These are phyloP conservation scores for Dasypolia templi DNA, from an alignment of 2,888 invertebrate species.

Conservation along the genomic window DNA sequence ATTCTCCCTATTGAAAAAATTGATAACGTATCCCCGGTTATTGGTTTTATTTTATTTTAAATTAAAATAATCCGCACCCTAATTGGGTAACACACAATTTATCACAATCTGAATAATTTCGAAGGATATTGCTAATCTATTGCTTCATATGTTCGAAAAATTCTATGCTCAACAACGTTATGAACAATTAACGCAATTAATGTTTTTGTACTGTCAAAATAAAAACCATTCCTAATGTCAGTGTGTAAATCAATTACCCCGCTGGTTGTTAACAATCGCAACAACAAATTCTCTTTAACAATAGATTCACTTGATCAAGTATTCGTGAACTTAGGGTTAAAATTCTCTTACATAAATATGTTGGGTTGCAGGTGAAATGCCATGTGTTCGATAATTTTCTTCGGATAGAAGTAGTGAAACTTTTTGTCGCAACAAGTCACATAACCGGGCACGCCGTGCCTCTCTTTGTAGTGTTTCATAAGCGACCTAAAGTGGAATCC, in stretches of 20 bases:
- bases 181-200: too few species aligned
- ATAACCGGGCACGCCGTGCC: slow-evolving; percentile 88
- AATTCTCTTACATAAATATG: slow-evolving; percentile 84
- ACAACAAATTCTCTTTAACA: not conserved
- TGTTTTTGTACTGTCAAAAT: too few species aligned
- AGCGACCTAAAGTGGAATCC: slow-evolving; percentile 86
- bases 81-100: too few species aligned
- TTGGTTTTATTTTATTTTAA: not conserved
- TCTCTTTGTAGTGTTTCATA: slow-evolving; percentile 88
- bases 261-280: not conserved
- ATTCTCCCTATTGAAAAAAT: too few species aligned
- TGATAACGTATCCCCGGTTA: not conserved
- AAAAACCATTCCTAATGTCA: too few species aligned
- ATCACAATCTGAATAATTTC: too few species aligned
- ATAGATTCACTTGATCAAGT: not conserved
- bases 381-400: slow-evolving; percentile 89
- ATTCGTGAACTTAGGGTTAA: not conserved
- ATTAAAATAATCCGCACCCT: too few species aligned
- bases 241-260: too few species aligned
- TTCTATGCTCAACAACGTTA: too few species aligned
- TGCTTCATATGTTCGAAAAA: too few species aligned
- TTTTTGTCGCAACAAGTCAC: slow-evolving; percentile 88
- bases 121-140: too few species aligned
- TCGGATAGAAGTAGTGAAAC: slow-evolving; percentile 88
- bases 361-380: slow-evolving; percentile 86